These are phyloP conservation scores for Siniperca scherzeri DNA, from an alignment of 2,797 vertebrate species.

Conservation along the genomic window DNA sequence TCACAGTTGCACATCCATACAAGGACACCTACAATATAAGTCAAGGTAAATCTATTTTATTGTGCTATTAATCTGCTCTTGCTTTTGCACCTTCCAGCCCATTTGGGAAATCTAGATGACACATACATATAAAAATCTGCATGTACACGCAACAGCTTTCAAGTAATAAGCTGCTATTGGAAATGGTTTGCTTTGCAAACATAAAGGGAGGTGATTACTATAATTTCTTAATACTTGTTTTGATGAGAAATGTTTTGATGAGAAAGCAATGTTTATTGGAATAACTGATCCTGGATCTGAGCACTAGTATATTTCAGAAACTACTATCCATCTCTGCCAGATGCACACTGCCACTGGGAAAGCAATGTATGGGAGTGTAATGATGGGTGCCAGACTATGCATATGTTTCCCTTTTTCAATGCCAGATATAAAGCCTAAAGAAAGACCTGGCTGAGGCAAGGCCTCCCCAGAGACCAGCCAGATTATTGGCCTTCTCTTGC, in stretches of 20 bases:
- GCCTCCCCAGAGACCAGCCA: conserved; percentile 42
- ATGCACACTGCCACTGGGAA: conserved; percentile 39
- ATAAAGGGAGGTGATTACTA: conserved; percentile 15
- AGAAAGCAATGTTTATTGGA: neutral
- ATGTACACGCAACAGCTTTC: conserved; percentile 18
- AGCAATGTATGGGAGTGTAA: conserved; percentile 8
- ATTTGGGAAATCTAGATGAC: conserved; percentile 58
- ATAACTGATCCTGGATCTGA: conserved; percentile 23
- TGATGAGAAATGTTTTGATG: conserved; percentile 17
- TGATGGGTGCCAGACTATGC: conserved; percentile 42
- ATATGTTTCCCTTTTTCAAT: conserved; percentile 46
- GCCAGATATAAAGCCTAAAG: conserved; percentile 50
- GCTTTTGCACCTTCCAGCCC: conserved; percentile 33
- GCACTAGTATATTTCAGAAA: conserved; percentile 8
- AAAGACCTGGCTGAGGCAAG: conserved; percentile 38
- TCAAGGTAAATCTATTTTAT: conserved; percentile 58
- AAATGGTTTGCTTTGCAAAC: conserved; percentile 34
- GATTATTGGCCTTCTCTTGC: conserved; percentile 60
- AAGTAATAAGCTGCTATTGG: conserved; percentile 13
- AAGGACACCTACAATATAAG: conserved; percentile 15
- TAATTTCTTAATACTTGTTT: neutral
- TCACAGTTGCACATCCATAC: neutral
- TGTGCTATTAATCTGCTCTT: conserved; percentile 42
- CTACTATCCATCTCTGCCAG: conserved; percentile 36
- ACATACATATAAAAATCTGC: conserved; percentile 15